Evolutionary conservation across 2,797 vertebrate species (phyloP), one percentile per base, ranked within the genome.

Genomic region (Halcyon badia): DNA sequence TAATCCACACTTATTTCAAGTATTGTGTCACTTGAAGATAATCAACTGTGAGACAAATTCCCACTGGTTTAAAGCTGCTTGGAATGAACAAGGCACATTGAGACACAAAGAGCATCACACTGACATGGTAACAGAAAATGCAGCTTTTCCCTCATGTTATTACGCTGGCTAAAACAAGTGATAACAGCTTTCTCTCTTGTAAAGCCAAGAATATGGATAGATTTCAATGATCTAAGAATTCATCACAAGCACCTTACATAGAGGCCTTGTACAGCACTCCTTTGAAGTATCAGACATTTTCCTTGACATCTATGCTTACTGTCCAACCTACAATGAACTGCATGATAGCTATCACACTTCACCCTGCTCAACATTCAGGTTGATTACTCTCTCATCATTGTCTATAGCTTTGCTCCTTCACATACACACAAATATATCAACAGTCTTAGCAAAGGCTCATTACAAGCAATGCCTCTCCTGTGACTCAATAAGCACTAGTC

Each of bases 111-210:
- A 93, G 91, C 91, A 97, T 97, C 98, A 97, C 64, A 92, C 86
- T 98, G 97, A 98, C 98, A 98, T 98, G 97, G 79, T 93, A 95
- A 93, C 69, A 97, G 96, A 97, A 98, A 98, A 98, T 94, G 93
- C 93, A 91, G 87, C 88, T 98, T 98, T 98, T 98, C 97, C 96
- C 96, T 98, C 97, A 97, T 89, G 62, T 98, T 98, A 97, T 98
- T 98, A 98, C 97, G 97, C 87, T 94, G 94, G 97, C 98, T 98
- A 98, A 98, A 98, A 97, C 93, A 90, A 77, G 97, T 69, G 98
- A 95, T 98, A 99, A 99, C 98, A 99, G 98, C 92, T 98, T 97
- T 97, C 97, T 99, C 98, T 99, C 97, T 98, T 98, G 62, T 28
- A 58, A 91, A 93, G 98, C 98, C 99, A 99, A 98, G 90, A 95